These are phyloP conservation scores for Prietella phreatophila DNA, from an alignment of 2,113 vertebrate species.

Conservation along the genomic window DNA sequence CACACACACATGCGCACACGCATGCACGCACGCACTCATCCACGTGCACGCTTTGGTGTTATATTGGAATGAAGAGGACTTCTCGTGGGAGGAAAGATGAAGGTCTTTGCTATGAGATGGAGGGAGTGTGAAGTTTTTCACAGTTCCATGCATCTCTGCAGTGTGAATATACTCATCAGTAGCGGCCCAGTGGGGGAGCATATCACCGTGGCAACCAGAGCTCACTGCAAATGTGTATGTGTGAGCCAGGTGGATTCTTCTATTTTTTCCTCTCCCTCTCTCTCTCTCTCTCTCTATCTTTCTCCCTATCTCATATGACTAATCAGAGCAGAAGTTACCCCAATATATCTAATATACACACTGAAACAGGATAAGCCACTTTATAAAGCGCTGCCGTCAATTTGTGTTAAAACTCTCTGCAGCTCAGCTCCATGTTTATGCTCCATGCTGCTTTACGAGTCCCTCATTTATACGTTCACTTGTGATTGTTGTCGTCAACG, in stretches of 20 bases:
- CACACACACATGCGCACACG: too few relatives aligned
- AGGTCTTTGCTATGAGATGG: slow-evolving; percentile 25
- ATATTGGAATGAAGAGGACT: not conserved
- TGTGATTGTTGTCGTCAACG: not conserved
- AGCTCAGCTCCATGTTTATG: not conserved
- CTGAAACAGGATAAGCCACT: not conserved
- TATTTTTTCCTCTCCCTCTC: slow-evolving; percentile 1
- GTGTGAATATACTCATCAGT: slow-evolving; percentile 26
- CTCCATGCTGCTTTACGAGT: not conserved
- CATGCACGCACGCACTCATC: not conserved
- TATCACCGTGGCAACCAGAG: slow-evolving; percentile 39
- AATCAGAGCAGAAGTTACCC: slow-evolving; percentile 30
- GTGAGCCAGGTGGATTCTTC: slow-evolving; percentile 26
- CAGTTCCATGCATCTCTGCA: slow-evolving; percentile 27
- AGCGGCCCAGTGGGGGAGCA: not conserved
- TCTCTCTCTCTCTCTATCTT: not conserved
- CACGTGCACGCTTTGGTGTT: too few relatives aligned
- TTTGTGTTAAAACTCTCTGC: not conserved
- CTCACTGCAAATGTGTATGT: not conserved
- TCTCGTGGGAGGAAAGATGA: slow-evolving; percentile 14
- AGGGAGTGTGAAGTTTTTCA: slow-evolving; percentile 30
- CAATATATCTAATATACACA: slow-evolving; percentile 6
- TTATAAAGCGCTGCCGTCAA: slow-evolving; percentile 17
- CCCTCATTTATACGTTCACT: slow-evolving; percentile 14
- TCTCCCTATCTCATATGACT: not conserved